Conservation (phyloP, 2,797 vertebrate species). For the Chiloscyllium punctatum region DNA sequence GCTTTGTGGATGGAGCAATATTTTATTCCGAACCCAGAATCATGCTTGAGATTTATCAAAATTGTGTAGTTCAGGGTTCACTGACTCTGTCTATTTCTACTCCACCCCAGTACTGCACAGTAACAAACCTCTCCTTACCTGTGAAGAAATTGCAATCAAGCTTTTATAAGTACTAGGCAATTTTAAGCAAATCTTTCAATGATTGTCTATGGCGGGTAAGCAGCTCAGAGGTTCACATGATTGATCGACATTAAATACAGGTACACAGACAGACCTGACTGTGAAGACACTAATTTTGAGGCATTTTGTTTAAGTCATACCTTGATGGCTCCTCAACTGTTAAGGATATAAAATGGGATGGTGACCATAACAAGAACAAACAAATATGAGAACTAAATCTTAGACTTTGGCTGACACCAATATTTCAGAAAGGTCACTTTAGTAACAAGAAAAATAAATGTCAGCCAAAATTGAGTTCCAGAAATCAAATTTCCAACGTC, state of each 20-base stretch:
- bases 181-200: constrained; percentile 9
- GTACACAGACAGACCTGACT: neutral
- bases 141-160: neutral
- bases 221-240: too few relatives aligned
- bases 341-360: neutral
- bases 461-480: constrained; percentile 84
- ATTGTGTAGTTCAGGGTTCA: neutral
- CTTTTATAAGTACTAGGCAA: neutral
- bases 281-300: neutral
- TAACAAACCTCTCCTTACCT: neutral
- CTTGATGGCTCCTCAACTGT: neutral
- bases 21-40: neutral
- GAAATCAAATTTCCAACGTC: constrained; percentile 49
- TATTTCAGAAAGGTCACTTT: constrained; percentile 84
- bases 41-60: neutral
- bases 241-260: neutral
- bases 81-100: neutral
- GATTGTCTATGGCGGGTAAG: too few relatives aligned
- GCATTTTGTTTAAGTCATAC: neutral
- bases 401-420: constrained; percentile 57
- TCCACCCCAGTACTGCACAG: neutral
- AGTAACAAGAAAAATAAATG: constrained; percentile 79
- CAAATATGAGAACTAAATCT: neutral
- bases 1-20: neutral
- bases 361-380: neutral